Conservation (phyloP, 2,797 vertebrate genomes). For the Oryzias sinensis region DNA sequence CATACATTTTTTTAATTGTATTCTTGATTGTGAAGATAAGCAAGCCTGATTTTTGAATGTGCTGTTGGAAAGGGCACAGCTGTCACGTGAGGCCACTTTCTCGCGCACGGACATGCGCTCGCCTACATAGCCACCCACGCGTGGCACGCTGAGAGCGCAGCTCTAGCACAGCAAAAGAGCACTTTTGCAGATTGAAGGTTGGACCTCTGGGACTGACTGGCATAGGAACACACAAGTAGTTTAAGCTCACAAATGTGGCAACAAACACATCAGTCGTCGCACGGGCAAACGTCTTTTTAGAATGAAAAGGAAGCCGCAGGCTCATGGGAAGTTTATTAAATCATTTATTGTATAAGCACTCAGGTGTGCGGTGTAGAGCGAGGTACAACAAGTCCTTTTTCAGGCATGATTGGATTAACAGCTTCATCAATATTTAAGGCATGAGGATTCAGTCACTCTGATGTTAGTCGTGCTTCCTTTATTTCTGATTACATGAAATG, state of each 20-base stretch:
- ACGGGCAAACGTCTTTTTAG: constrained; percentile 11
- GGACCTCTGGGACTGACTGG: constrained; percentile 21
- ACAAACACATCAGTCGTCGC: constrained; percentile 13
- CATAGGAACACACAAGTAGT: constrained; percentile 22
- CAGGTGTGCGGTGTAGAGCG: constrained; percentile 2
- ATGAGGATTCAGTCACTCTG: too few relatives aligned
- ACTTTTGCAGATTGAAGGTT: constrained; percentile 35
- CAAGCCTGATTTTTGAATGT: constrained; percentile 26
- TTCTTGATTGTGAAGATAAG: constrained; percentile 31
- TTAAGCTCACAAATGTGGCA: constrained; percentile 25
- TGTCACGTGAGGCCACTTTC: constrained; percentile 33
- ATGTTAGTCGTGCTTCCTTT: too few relatives aligned
- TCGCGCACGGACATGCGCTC: constrained; percentile 4
- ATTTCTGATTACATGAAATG: too few relatives aligned
- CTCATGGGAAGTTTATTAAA: constrained; percentile 5
- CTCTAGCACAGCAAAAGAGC: constrained; percentile 19
- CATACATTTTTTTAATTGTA: constrained; percentile 11
- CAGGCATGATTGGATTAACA: too few relatives aligned
- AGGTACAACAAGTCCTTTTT: too few relatives aligned
- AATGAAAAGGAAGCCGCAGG: constrained; percentile 10
- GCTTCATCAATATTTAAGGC: too few relatives aligned
- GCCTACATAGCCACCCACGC: constrained; percentile 2
- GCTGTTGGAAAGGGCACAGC: constrained; percentile 42
- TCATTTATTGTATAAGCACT: background rate
- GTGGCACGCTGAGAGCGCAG: constrained; percentile 7